phyloP scores from a whole-genome alignment of 2,113 vertebrate species.

The Etheostoma cragini region DNA sequence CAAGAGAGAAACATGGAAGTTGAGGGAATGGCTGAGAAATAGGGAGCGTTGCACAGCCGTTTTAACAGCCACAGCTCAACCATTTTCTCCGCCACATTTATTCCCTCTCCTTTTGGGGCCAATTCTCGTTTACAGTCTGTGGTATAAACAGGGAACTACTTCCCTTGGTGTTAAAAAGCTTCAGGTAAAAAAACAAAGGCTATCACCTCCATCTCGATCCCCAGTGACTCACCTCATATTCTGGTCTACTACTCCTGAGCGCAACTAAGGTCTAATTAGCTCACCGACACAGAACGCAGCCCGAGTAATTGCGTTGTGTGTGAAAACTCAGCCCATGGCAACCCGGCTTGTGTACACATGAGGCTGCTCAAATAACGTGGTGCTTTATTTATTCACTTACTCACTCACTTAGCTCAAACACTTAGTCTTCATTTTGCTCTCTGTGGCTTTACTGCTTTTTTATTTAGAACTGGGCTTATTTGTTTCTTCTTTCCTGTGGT shows the following conservation, averaged over 20 bases:
- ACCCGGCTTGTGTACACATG: conserved; percentile 66
- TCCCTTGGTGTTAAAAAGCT: conserved; percentile 28
- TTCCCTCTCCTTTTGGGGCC: conserved; percentile 39
- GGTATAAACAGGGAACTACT: conserved; percentile 45
- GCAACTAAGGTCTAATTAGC: conserved; percentile 73
- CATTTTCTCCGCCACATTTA: conserved; percentile 57
- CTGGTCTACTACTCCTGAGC: conserved; percentile 42
- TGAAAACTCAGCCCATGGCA: conserved; percentile 71
- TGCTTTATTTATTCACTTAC: conserved; percentile 79
- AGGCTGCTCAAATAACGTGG: conserved; percentile 62
- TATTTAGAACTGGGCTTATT: conserved; percentile 23
- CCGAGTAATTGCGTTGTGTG: conserved; percentile 66
- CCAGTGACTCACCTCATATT: conserved; percentile 66
- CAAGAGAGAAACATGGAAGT: conserved; percentile 8
- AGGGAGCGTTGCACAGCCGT: not conserved
- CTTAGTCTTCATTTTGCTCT: conserved; percentile 59
- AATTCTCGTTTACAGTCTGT: conserved; percentile 64
- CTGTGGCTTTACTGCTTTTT: conserved; percentile 52
- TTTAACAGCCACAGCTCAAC: conserved; percentile 23
- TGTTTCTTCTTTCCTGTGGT: conserved; percentile 15
- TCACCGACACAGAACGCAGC: conserved; percentile 61
- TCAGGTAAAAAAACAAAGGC: conserved; percentile 63
- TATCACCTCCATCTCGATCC: conserved; percentile 60
- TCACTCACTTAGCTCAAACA: conserved; percentile 75
- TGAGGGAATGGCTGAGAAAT: conserved; percentile 15